A percentile compares a stretch with the other conserved stretches of the same genome.
These are phyloP conservation scores for Dreissena polymorpha DNA, from an alignment of 1,140 invertebrate species.

Conservation along the genomic window DNA sequence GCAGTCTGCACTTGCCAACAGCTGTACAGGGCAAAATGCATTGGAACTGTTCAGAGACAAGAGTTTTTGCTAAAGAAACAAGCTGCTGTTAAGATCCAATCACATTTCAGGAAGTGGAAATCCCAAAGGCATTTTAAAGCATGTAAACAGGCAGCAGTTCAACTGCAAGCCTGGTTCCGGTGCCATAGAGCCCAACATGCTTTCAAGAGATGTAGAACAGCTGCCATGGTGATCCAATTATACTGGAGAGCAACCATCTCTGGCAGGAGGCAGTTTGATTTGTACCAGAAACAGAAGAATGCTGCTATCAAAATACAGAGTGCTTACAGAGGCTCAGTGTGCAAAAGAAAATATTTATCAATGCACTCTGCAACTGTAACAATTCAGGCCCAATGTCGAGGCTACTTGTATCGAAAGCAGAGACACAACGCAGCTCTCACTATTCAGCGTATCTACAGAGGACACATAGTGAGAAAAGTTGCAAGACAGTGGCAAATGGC, in stretches of 20 bases:
- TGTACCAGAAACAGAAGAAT: slow-evolving; percentile 29
- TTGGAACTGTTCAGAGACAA: slow-evolving; percentile 2
- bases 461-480: slow-evolving; percentile 4
- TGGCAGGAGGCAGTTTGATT: neutral
- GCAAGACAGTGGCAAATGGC: slow-evolving; percentile 46
- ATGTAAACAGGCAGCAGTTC: slow-evolving; percentile 22
- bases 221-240: slow-evolving; percentile 20
- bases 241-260: slow-evolving; percentile 6
- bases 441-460: slow-evolving; percentile 57
- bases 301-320: slow-evolving; percentile 64
- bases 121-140: neutral
- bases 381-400: slow-evolving; percentile 49
- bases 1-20: neutral
- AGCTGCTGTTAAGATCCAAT: slow-evolving; percentile 55
- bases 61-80: slow-evolving; percentile 28
- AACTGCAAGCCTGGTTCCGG: slow-evolving; percentile 54
- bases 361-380: slow-evolving; percentile 53
- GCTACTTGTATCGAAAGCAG: slow-evolving; percentile 41
- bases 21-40: neutral
- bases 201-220: slow-evolving; percentile 17
- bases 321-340: slow-evolving; percentile 36
- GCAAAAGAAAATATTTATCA: slow-evolving; percentile 42
- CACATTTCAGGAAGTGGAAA: slow-evolving; percentile 46
- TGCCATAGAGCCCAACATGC: slow-evolving; percentile 15
- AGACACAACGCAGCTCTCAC: slow-evolving; percentile 41